Base-by-base conservation (phyloP, 2,113 vertebrate species). In the Hypomesus transpacificus region DNA sequence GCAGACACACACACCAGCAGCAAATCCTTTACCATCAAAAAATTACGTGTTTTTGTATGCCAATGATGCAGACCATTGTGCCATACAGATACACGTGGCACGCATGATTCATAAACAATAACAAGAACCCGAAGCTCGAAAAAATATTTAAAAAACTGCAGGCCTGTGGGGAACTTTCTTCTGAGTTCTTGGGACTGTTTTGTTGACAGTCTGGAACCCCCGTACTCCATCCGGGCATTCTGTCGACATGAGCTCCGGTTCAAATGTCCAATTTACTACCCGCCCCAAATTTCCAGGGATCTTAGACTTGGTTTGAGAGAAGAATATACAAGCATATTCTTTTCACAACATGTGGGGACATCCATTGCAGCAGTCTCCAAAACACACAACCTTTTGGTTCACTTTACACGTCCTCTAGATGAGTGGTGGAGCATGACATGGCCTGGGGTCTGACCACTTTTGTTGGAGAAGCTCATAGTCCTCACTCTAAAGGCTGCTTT, bases 291-390 rank as follows among this genome's bases (percentile, higher is more conserved):
- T 81, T 79, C 76, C 83, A 85, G 79, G 83, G 76, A 83, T 80
- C 66, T 73, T 70, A 74, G 68, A 78, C 77, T 75, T 65, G 64
- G 79, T 75, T 70, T 73, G 66, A 13, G 56, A 70, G 72, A 73
- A 84, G 80, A 85, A 87, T 88, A 89, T 88, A 88, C 84, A 83
- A 85, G 86, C 59, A 71, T 80, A 86, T 89, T 85, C 83, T 89
- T 86, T 90, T 89, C 84, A 75, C 76, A 81, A 28, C 63, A n/a
- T n/a, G 82, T 74, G 4, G 65, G 11, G 64, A 75, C 75, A 74
- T 77, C 50, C 74, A 46, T 65, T 73, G 28, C 68, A 34, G 73
- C 67, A 51, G 75, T 72, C n/a, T 80, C 73, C 70, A 73, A 69
- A 80, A 66, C 50, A 50, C 14, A 63, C 17, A 66, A 66, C 50